phyloP scores from a whole-genome alignment of 2,888 invertebrate species.

The Lagria hirta region DNA sequence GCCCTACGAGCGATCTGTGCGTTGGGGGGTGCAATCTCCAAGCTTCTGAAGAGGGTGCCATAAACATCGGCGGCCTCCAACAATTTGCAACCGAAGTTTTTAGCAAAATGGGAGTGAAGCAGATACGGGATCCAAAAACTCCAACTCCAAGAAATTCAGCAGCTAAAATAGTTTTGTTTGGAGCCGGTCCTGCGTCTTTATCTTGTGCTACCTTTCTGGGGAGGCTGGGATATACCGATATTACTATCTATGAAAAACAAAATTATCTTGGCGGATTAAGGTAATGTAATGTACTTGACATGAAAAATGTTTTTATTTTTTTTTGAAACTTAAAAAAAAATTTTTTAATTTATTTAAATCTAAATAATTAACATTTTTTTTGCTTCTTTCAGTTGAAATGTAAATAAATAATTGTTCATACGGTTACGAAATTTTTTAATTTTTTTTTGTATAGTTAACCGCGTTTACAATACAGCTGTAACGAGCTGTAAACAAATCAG shows the following conservation, averaged over 20 bases:
- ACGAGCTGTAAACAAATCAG: no score
- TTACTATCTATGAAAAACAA: constrained; percentile 91
- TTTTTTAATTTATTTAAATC: no score
- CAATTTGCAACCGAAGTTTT: constrained; percentile 97
- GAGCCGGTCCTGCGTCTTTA: constrained; percentile 95
- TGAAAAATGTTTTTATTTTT: no score
- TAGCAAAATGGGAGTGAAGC: constrained; percentile 89
- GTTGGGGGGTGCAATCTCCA: constrained; percentile 97
- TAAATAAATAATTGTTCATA: no score
- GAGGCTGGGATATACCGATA: constrained; percentile 85
- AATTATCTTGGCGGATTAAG: constrained; percentile 87
- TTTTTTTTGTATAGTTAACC: no score
- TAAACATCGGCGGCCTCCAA: constrained; percentile 97
- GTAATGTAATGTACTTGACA: constrained; percentile 54
- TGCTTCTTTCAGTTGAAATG: no score
- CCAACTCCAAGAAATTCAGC: constrained; percentile 60
- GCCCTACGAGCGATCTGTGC: constrained; percentile 97
- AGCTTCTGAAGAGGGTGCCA: constrained; percentile 95
- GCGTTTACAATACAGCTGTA: no score
- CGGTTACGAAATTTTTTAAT: no score
- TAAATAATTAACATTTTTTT: no score
- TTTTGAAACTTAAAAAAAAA: no score
- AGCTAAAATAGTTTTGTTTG: constrained; percentile 81
- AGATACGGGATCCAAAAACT: constrained; percentile 76
- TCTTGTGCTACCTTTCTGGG: constrained; percentile 96